phyloP scores from a whole-genome alignment of 2,888 invertebrate species.

The Calameuta pallipes region DNA sequence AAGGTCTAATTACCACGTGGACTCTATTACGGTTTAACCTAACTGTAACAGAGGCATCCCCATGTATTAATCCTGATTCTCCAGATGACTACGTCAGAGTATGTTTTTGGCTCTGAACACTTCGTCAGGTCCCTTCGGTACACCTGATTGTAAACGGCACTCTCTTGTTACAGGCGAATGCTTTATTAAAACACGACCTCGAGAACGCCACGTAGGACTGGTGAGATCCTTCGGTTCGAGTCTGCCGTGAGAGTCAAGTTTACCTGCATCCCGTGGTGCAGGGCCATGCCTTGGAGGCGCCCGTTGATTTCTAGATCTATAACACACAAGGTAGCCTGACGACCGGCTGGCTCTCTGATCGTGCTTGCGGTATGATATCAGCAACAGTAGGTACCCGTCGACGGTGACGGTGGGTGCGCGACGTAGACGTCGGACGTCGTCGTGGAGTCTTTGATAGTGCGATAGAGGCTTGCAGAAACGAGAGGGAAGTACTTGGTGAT shows the following conservation, averaged over 20 bases:
- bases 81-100: background rate
- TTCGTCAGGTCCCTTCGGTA: background rate
- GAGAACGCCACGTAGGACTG: background rate
- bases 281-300: constrained; percentile 11
- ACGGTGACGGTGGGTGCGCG: background rate
- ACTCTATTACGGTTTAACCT: background rate
- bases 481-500: constrained; percentile 2
- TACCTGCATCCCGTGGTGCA: constrained; percentile 25
- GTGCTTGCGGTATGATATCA: constrained; percentile 23
- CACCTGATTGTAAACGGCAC: background rate
- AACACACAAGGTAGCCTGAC: background rate
- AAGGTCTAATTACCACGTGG: background rate
- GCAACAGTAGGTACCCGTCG: constrained; percentile 2
- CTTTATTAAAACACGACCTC: background rate
- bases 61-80: background rate
- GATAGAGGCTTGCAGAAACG: constrained; percentile 17
- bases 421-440: background rate
- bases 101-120: background rate
- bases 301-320: background rate
- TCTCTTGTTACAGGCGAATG: background rate
- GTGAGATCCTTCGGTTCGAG: constrained; percentile 8
- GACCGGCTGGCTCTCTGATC: constrained; percentile 1
- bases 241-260: constrained; percentile 17
- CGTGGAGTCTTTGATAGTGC: constrained; percentile 16
- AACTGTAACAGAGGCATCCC: background rate